These are phyloP conservation scores for Aradophagus sp. DNA, from an alignment of 1,140 invertebrate genomes.

Conservation along the genomic window DNA sequence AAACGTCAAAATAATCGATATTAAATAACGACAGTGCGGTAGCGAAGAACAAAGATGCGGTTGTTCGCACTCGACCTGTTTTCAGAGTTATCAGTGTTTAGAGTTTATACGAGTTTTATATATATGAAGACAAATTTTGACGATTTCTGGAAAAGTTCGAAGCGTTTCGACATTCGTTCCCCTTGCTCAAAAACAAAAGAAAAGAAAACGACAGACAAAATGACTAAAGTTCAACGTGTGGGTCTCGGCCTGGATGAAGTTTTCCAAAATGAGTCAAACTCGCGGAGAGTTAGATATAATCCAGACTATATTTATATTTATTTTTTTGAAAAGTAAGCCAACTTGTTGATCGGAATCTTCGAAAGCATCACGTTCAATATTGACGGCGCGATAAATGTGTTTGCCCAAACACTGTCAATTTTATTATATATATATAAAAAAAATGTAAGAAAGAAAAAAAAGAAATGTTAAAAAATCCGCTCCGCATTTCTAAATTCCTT, in stretches of 20 bases:
- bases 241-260: conserved; percentile 9
- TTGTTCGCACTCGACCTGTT: conserved; percentile 29
- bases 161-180: conserved; percentile 12
- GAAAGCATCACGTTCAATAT: too few species aligned
- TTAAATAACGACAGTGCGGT: conserved; percentile 40
- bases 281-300: conserved; percentile 15
- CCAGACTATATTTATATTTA: conserved; percentile 15
- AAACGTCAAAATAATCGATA: conserved; percentile 51
- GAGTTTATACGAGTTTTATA: conserved; percentile 55
- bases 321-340: conserved; percentile 22
- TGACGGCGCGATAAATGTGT: too few species aligned
- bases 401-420: too few species aligned
- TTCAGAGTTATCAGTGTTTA: conserved; percentile 49
- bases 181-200: conserved; percentile 34
- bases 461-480: too few species aligned
- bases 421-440: too few species aligned
- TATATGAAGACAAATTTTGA: conserved; percentile 16
- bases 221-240: too few species aligned
- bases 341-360: neutral
- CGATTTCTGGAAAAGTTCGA: conserved; percentile 37
- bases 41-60: conserved; percentile 12
- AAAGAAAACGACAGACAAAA: too few species aligned
- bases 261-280: conserved; percentile 32
- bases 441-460: too few species aligned
- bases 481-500: too few species aligned